phyloP scores from a whole-genome alignment of 2,888 invertebrate genomes.

The Lithosia quadra region DNA sequence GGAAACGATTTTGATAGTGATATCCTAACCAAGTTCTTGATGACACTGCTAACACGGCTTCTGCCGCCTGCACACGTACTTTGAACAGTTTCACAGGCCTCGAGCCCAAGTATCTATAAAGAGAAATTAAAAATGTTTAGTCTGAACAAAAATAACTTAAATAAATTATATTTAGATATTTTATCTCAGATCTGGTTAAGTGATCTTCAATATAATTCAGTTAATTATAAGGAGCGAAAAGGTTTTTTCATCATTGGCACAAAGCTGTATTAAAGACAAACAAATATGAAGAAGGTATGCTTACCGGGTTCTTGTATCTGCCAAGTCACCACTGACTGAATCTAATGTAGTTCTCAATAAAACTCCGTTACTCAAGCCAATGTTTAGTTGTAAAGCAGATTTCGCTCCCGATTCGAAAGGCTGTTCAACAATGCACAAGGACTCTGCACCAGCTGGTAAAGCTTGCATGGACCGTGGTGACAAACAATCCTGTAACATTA shows the following conservation, averaged over 20 bases:
- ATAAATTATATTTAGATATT: not conserved
- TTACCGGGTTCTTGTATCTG: constrained; percentile 97
- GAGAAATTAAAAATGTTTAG: not conserved
- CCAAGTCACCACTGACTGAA: constrained; percentile 97
- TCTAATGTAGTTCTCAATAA: constrained; percentile 97
- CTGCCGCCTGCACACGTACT: constrained; percentile 97
- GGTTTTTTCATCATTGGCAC: constrained; percentile 74
- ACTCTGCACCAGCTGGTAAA: constrained; percentile 98
- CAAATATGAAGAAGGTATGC: not conserved
- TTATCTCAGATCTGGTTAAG: constrained; percentile 83
- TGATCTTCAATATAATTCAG: constrained; percentile 87
- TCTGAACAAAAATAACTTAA: not conserved
- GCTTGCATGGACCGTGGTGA: constrained; percentile 98
- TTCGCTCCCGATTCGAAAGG: constrained; percentile 90
- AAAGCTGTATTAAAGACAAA: not conserved
- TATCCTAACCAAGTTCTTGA: constrained; percentile 99
- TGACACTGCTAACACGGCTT: constrained; percentile 99
- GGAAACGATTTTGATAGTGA: constrained; percentile 98
- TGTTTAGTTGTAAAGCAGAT: constrained; percentile 95
- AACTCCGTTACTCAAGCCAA: constrained; percentile 98
- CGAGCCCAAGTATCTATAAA: constrained; percentile 93
- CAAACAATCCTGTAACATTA: constrained; percentile 92
- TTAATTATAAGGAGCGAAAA: constrained; percentile 87
- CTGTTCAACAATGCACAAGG: constrained; percentile 97
- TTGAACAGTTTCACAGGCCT: constrained; percentile 98